phyloP scores from a whole-genome alignment of 2,797 vertebrate species.

The Peromyscus nudipes region DNA sequence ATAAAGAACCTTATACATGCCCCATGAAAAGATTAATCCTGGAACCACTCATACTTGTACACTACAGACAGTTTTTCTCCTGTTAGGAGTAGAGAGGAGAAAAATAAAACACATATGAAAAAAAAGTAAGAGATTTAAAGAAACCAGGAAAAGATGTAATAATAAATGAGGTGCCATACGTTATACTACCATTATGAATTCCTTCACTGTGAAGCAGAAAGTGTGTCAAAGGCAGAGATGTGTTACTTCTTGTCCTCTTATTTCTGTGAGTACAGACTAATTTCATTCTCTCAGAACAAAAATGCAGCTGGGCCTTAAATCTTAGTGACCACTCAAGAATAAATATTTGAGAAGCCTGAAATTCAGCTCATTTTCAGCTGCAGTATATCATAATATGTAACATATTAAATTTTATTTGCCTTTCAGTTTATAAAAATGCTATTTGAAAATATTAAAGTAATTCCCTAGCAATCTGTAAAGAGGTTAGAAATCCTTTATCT shows the following conservation, averaged over 20 bases:
- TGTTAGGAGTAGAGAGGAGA: background rate
- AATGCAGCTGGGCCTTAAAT: background rate
- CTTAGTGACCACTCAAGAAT: background rate
- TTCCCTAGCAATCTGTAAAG: background rate
- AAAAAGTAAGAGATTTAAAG: background rate
- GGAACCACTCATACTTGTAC: background rate
- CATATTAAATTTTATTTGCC: background rate
- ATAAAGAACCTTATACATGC: background rate
- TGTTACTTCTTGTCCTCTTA: background rate
- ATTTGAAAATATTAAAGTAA: background rate
- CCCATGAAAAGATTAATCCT: background rate
- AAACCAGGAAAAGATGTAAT: background rate
- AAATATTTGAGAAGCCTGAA: background rate
- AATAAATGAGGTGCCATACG: background rate
- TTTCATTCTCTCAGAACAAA: background rate
- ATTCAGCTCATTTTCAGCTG: background rate
- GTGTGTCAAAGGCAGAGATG: background rate
- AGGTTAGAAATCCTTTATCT: background rate
- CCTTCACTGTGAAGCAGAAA: background rate
- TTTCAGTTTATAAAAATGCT: background rate
- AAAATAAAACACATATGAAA: background rate
- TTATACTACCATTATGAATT: background rate
- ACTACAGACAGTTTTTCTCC: background rate
- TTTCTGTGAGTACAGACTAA: background rate
- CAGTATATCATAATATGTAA: background rate